Base-by-base conservation (phyloP, 2,797 vertebrate species). In the Halcyon badia region DNA sequence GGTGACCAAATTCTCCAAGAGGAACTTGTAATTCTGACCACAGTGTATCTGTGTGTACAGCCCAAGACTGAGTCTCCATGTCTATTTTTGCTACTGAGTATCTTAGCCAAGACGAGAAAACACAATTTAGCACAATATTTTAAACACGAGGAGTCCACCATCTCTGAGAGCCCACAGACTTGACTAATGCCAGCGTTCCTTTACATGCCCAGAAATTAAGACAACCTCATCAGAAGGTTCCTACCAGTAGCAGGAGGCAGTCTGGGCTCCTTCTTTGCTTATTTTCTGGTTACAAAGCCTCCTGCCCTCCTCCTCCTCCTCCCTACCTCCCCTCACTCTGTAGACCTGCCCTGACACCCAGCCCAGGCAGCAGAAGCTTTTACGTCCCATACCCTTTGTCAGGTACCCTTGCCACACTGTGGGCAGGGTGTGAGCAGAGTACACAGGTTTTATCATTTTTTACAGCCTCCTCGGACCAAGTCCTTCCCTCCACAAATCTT, bases 61-160 rank as follows among this genome's bases (percentile, higher is more conserved):
- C 41, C 46, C 2, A 2, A 79, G 39, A 37, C 19, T 25, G 35
- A 61, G n/a, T 24, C 48, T 30, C 33, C 69, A 9, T 1, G 1
- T 49, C 19, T 21, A 9, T 57, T 83, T 94, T 86, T 83, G 21
- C 48, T 86, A 12, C 57, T 42, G 39, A 19, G 37, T 81, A 37
- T 83, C 71, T 86, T 83, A 84, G 31, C 58, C 39, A 93, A 83
- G 72, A 92, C 69, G 9, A 86, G 21, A 54, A 85, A 93, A 87
- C 46, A 54, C 25, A 56, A 33, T 65, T 89, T 65, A 93, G 49
- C 35, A 22, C 25, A 42, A 15, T 64, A 31, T 42, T 79, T 83
- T 73, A 56, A 90, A 80, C 41, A 82, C 2, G 6, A 90, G 68
- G 24, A 68, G 39, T 79, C 51, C 83, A 52, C 69, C 61, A 51